Conservation (phyloP, 1,140 invertebrate genomes). For the Bombus breviceps region DNA sequence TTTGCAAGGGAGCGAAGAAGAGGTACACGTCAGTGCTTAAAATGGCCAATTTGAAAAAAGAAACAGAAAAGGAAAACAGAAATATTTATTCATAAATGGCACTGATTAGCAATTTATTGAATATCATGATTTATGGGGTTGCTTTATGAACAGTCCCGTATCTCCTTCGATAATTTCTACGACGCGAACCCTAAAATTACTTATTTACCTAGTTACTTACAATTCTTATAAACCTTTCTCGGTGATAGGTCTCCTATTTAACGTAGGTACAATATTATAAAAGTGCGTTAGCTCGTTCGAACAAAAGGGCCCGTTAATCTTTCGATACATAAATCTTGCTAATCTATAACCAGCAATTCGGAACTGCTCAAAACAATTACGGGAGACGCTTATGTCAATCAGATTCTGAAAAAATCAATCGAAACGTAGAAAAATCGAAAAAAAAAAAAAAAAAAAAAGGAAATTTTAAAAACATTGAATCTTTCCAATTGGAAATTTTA, state of each 20-base stretch:
- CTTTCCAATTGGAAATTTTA: background rate
- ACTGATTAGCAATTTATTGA: background rate
- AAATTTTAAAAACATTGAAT: background rate
- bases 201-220: slow-evolving; percentile 63
- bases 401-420: background rate
- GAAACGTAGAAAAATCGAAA: background rate
- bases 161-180: slow-evolving; percentile 61
- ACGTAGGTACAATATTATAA: slow-evolving; percentile 62
- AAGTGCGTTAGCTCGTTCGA: slow-evolving; percentile 52
- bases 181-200: slow-evolving; percentile 61
- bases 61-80: background rate
- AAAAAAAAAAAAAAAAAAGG: background rate
- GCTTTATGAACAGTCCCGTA: background rate
- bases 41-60: background rate
- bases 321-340: slow-evolving; percentile 1
- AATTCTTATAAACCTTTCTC: slow-evolving; percentile 28
- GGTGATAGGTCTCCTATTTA: slow-evolving; percentile 45
- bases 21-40: background rate
- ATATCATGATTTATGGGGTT: background rate
- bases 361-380: slow-evolving; percentile 32
- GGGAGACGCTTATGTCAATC: background rate
- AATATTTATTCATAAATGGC: slow-evolving; percentile 2
- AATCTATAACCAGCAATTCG: background rate
- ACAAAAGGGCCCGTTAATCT: slow-evolving; percentile 51
- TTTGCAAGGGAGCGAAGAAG: slow-evolving; percentile 49